Base-by-base conservation (phyloP, 2,113 vertebrate species). In the Pyxicephalus adspersus region DNA sequence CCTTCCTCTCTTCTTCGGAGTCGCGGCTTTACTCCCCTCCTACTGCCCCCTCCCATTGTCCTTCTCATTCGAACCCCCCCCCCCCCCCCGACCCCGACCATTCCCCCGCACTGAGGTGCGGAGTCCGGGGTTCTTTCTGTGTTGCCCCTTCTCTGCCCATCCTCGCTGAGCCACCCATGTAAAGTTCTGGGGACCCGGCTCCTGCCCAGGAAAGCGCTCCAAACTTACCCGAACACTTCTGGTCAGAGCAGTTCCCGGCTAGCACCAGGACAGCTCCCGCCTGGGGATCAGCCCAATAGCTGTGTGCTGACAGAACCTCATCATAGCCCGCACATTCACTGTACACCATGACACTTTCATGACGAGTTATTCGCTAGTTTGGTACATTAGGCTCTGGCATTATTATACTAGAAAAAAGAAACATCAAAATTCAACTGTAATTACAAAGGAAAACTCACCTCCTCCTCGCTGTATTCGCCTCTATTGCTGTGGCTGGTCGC, bases 11-110 rank as follows among this genome's bases (percentile, higher is more conserved):
- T 58, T 64, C 60, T 29, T 68, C 76, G 71, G 71, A 68, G 77
- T 64, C 68, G 58, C 60, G 77, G 64, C 68, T 64, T 45, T 64
- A 51, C 50, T 57, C 57, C 58, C 68, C 78, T 80, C 67, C 78
- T 72, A 20, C 79, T 81, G 79, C 79, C 61, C 79, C 45, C 79
- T 74, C 68, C 79, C 70, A 81, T 81, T 81, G 79, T 81, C 79
- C 79, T 74, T 81, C 79, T 22, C 73, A 54, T 61, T 64, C 60
- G 57, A 8, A 52, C 45, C 68, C 79, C 51, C 79, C 60, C 54
- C 52, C 67, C 22, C 5, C 50, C 25, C 58, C 31, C 17, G 25
- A 45, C 77, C n/a, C 58, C 68, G 45, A 81, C 68, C 58, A 16
- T 60, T 22, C 64, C 52, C 68, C 64, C 22, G 18, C 26, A 31